Base-by-base conservation (phyloP, 2,113 vertebrate species). In the Sprattus sprattus region DNA sequence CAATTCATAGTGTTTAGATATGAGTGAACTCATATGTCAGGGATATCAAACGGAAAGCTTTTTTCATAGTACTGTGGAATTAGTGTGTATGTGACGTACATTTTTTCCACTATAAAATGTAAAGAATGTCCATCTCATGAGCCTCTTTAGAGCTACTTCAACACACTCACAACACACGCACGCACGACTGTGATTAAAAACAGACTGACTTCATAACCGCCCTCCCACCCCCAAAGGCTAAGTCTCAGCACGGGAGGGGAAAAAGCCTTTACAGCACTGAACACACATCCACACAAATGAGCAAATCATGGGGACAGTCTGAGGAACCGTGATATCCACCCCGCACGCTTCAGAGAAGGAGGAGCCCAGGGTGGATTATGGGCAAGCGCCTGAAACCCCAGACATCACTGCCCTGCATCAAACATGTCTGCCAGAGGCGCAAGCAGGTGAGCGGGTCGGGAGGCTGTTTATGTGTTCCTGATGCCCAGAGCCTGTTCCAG, bases 401-500 rank as follows among this genome's bases (percentile, higher is more conserved):
- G 54, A 67, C 6, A 25, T 22, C 60, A n/a, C 22, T 67, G 54
- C 15, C 54, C 54, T 15, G 64, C 64, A 25, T n/a, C 22, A 67
- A 25, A 28, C n/a, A 28, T 67, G 6, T 3, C 9, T 22, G 22
- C 64, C 25, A 11, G n/a, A 13, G 25, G 8, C 7, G 22, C 11
- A n/a, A n/a, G 25, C 8, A 25, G 64, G 7, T 25, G 64, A 25
- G 64, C 6, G 28, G 39, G 39, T 39, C 2, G 25, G 28, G 64
- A 13, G 64, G 54, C 15, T 25, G 25, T 4, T 92, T 92, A 95
- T 91, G 98, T 99, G 93, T 99, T 99, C 87, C 98, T 95, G 95
- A 99, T 99, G 39, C 98, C 98, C 82, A 99, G 95, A 28, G 98
- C 98, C 94, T 99, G 98, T 93, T 99, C 98, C 95, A 99, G 45